phyloP scores from a whole-genome alignment of 1,140 invertebrate genomes.

The Drosophila ananassae region DNA sequence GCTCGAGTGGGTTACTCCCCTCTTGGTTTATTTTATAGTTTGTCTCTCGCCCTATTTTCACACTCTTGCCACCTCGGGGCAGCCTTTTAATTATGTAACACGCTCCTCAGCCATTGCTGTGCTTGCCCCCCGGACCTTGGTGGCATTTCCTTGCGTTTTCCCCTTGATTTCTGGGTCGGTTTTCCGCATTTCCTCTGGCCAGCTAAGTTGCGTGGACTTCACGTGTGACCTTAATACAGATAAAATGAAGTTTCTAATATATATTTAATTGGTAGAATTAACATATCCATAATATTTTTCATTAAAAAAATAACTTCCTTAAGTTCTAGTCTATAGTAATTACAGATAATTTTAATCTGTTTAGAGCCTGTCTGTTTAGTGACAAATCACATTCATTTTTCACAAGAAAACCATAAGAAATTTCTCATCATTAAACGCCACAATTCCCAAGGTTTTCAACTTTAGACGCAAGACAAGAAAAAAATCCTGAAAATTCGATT shows the following conservation, averaged over 20 bases:
- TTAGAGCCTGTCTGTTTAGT: constrained; percentile 32
- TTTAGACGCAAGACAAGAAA: constrained; percentile 8
- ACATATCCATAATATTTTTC: no score
- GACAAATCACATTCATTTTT: constrained; percentile 54
- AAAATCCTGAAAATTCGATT: constrained; percentile 28
- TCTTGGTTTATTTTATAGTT: constrained; percentile 75
- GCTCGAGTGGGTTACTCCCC: constrained; percentile 56
- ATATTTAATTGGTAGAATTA: constrained; percentile 59
- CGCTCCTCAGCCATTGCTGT: constrained; percentile 55
- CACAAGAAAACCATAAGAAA: constrained; percentile 14
- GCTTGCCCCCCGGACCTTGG: constrained; percentile 66
- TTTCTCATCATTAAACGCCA: constrained; percentile 11
- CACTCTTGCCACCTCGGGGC: constrained; percentile 40
- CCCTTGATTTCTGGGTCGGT: not conserved
- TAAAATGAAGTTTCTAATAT: constrained; percentile 69
- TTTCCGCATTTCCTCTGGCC: constrained; percentile 14
- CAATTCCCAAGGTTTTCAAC: not conserved
- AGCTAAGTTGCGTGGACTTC: constrained; percentile 48
- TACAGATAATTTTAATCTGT: constrained; percentile 29
- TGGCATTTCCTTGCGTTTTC: constrained; percentile 42
- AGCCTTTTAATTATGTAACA: constrained; percentile 73
- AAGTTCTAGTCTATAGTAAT: not conserved
- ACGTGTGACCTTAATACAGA: constrained; percentile 70
- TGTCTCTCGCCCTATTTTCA: constrained; percentile 66
- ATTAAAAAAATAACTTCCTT: constrained; percentile 11